Base-by-base conservation (phyloP, 1,140 invertebrate species). In the Drosophila watanabei region DNA sequence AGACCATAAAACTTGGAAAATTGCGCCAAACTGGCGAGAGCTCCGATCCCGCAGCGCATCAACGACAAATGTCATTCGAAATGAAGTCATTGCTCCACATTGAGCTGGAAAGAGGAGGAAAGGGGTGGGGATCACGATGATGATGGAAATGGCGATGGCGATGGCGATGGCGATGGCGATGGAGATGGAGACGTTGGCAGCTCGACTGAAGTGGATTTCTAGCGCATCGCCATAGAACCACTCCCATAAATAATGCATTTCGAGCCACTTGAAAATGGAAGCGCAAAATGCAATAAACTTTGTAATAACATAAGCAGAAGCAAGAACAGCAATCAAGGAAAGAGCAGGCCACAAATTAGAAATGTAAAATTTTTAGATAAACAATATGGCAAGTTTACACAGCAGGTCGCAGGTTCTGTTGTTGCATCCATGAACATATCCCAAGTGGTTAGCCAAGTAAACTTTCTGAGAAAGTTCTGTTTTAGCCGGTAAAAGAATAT, bases 31-130 rank as follows among this genome's bases (percentile, higher is more conserved):
- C 68, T 52, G 79, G 56, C 57, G 24, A 61, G 49, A 51, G 46
- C 71, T 68, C 69, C 81, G 20, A 69, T 89, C 85, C 84, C 84
- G 84, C 65, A 57, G 84, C 49, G 77, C 84, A 70, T 75, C 84
- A 85, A 72, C 81, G 79, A 65, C 85, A 79, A 83, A 79, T 88
- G 85, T 90, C 85, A 89, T 81, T 88, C 66, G 81, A 72, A 88
- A 88, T 88, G 81, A 88, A 88, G 85, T 73, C 85, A 79, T 88
- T 88, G 85, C 85, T 88, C 85, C 85, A 88, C 78, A 81, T 85
- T 45, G 24, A 18, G 39, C 32, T 24, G 16, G 41, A 51, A 43
- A 49, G 39, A 28, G 35, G 35, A 41, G 30, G 28, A 35, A 28
- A 11, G 46, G 3, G 48, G 20, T 14, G 18, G 54, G 46, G 28